Conservation (phyloP, 2,797 vertebrate genomes). For the Cryptoblepharus egeriae region DNA sequence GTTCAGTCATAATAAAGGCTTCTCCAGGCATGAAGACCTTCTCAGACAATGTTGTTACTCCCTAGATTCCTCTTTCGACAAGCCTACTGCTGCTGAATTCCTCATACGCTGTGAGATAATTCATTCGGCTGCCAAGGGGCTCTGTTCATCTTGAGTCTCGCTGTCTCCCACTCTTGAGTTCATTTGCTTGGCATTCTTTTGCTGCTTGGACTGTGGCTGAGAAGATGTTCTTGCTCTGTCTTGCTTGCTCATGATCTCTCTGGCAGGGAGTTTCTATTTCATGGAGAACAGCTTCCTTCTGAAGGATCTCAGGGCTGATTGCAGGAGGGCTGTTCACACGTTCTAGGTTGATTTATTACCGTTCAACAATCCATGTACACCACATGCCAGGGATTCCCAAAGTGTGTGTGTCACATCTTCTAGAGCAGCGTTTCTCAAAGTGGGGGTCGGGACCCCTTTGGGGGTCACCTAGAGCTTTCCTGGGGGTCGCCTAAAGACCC, state of each 20-base stretch:
- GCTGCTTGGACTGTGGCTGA: constrained; percentile 12
- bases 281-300: background rate
- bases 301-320: constrained; percentile 11
- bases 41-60: background rate
- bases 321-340: background rate
- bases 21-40: background rate
- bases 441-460: too few species aligned
- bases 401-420: too few species aligned
- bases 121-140: background rate
- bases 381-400: too few species aligned
- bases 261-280: background rate
- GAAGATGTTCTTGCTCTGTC: background rate
- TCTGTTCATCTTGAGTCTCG: constrained; percentile 12
- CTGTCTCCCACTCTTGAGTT: background rate
- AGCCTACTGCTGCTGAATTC: constrained; percentile 5
- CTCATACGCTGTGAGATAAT: background rate
- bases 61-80: constrained; percentile 1
- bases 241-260: constrained; percentile 21
- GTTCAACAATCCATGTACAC: too few species aligned
- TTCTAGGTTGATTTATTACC: too few species aligned
- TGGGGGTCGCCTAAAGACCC: too few species aligned
- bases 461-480: too few species aligned
- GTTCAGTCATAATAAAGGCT: background rate
- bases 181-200: constrained; percentile 19
- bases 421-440: too few species aligned